A percentile compares a stretch with the other conserved stretches of the same genome.
These are phyloP conservation scores for Nothocercus julius DNA, from an alignment of 2,113 vertebrate genomes.

Conservation along the genomic window DNA sequence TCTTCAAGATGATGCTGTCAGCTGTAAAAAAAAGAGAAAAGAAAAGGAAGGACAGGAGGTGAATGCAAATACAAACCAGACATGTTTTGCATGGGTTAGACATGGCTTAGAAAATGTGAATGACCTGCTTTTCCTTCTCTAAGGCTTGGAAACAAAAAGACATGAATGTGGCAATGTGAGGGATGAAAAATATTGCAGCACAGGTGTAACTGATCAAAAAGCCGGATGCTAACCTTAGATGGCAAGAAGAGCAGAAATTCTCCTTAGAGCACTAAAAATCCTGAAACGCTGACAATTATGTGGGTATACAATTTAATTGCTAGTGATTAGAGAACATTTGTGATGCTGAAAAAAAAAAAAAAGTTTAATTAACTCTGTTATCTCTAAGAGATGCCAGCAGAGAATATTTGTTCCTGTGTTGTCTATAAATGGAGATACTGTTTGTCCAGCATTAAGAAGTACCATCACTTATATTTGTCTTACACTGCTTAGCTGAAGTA, in stretches of 20 bases:
- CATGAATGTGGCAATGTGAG: background rate
- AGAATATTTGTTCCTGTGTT: background rate
- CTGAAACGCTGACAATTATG: background rate
- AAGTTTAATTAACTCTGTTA: background rate
- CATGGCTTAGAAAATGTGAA: background rate
- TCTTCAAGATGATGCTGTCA: background rate
- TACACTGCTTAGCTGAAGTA: conserved; percentile 6
- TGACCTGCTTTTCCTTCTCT: background rate
- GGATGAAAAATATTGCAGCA: background rate
- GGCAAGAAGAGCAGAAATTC: background rate
- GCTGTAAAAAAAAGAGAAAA: background rate
- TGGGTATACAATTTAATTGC: background rate
- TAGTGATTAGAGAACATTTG: background rate
- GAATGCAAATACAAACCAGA: conserved; percentile 11
- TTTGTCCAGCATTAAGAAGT: background rate
- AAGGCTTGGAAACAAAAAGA: background rate
- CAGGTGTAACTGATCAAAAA: background rate
- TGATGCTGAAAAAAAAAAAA: background rate
- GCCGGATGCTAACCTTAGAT: background rate
- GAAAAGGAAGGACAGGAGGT: background rate
- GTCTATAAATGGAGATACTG: background rate
- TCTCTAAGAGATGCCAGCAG: background rate
- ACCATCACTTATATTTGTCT: background rate
- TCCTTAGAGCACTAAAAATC: background rate
- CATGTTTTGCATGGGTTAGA: background rate